phyloP scores from a whole-genome alignment of 1,140 invertebrate species.

The Heterodera carotae region DNA sequence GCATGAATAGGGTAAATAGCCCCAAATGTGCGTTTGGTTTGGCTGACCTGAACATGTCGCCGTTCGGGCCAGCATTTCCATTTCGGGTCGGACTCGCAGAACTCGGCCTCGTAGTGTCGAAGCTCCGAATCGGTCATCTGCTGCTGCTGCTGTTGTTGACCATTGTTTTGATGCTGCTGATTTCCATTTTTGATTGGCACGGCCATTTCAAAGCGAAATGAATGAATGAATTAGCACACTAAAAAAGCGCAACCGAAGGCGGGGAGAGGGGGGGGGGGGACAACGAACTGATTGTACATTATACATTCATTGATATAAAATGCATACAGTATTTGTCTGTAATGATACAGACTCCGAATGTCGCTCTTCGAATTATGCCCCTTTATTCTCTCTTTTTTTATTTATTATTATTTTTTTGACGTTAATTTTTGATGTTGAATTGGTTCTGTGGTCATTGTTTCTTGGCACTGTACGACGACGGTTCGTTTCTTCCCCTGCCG shows the following conservation, averaged over 20 bases:
- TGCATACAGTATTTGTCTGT: no score
- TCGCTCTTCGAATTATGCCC: no score
- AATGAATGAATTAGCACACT: no score
- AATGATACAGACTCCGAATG: no score
- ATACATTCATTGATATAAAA: no score
- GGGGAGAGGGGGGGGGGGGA: no score
- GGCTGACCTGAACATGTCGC: background rate
- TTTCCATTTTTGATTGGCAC: background rate
- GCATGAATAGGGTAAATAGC: no score
- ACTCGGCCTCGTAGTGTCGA: background rate
- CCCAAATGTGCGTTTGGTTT: no score
- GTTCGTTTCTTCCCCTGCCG: background rate
- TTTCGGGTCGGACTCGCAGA: background rate
- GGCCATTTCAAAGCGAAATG: background rate
- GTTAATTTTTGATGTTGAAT: background rate
- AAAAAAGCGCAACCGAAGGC: no score
- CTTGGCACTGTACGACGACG: background rate
- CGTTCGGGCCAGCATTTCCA: background rate
- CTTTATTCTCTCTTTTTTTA: background rate
- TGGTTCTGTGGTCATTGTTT: background rate
- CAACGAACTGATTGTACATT: no score
- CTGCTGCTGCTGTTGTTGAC: background rate
- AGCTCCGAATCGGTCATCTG: background rate
- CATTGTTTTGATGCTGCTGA: background rate
- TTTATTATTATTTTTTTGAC: slow-evolving; percentile 8